Evolutionary conservation across 2,113 vertebrate species (phyloP).

Genomic region (Mugil cephalus): DNA sequence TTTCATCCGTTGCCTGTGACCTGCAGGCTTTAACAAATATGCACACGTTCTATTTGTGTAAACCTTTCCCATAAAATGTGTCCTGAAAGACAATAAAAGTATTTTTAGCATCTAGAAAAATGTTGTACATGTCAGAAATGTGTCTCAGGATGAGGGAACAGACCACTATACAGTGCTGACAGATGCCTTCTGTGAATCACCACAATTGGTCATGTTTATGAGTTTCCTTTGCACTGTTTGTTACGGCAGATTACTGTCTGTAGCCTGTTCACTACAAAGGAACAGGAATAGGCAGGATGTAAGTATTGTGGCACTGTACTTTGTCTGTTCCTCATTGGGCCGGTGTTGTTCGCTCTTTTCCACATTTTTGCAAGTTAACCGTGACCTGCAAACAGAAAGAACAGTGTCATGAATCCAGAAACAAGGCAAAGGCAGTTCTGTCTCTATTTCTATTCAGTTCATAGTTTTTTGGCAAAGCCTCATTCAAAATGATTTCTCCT

Average conservation of each 20-base stretch:
- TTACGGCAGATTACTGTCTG: neutral
- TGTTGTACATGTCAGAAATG: no score
- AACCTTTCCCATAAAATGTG: no score
- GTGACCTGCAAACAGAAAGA: slow-evolving; percentile 54
- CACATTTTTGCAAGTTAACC: slow-evolving; percentile 61
- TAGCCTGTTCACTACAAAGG: neutral
- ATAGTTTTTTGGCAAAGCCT: no score
- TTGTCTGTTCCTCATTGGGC: slow-evolving; percentile 46
- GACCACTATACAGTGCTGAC: no score
- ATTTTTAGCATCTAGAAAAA: no score
- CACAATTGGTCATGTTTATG: neutral
- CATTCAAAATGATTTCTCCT: no score
- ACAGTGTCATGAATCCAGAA: neutral
- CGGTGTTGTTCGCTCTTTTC: slow-evolving; percentile 61
- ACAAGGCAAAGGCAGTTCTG: neutral
- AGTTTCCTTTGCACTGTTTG: neutral
- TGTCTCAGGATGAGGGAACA: no score
- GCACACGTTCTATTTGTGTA: no score
- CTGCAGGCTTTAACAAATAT: no score
- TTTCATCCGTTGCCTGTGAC: neutral
- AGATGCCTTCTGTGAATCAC: neutral
- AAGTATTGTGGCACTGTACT: slow-evolving; percentile 47
- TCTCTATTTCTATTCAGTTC: neutral
- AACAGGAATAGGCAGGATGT: neutral
- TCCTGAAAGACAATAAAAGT: no score